These are phyloP conservation scores for Apodemus speciosus DNA, from an alignment of 2,113 vertebrate species.

Conservation along the genomic window DNA sequence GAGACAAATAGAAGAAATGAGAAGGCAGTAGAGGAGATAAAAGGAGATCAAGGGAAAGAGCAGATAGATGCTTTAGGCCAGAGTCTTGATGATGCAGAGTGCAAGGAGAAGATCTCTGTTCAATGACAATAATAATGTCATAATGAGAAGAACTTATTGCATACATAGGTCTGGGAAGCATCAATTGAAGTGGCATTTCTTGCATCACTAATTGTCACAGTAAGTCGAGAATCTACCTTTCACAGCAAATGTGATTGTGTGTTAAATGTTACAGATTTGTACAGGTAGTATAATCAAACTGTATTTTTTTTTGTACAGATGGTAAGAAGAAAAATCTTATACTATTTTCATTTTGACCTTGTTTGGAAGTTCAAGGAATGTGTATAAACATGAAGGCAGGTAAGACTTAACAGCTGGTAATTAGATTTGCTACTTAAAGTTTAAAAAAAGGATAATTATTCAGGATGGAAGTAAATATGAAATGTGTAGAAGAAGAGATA, in stretches of 20 bases:
- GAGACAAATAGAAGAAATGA: not conserved
- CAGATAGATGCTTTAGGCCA: not conserved
- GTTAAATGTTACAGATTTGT: not conserved
- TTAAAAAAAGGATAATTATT: not conserved
- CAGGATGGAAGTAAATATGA: not conserved
- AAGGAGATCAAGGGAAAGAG: not conserved
- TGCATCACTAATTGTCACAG: not conserved
- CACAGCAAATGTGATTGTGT: not conserved
- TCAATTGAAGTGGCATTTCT: not conserved
- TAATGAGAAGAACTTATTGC: not conserved
- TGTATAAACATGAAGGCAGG: not conserved
- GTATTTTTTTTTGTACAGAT: not conserved
- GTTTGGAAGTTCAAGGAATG: not conserved
- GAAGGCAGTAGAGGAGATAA: rapidly evolving
- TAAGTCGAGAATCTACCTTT: not conserved
- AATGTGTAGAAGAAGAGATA: not conserved
- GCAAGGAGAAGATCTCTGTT: not conserved
- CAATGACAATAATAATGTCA: not conserved
- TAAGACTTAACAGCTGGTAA: not conserved
- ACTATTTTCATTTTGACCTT: not conserved
- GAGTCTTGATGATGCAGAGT: not conserved
- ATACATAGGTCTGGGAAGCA: not conserved
- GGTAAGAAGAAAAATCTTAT: not conserved
- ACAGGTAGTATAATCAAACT: not conserved
- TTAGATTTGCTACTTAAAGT: not conserved